phyloP scores from a whole-genome alignment of 2,797 vertebrate genomes.

The Epinephelus coioides region DNA sequence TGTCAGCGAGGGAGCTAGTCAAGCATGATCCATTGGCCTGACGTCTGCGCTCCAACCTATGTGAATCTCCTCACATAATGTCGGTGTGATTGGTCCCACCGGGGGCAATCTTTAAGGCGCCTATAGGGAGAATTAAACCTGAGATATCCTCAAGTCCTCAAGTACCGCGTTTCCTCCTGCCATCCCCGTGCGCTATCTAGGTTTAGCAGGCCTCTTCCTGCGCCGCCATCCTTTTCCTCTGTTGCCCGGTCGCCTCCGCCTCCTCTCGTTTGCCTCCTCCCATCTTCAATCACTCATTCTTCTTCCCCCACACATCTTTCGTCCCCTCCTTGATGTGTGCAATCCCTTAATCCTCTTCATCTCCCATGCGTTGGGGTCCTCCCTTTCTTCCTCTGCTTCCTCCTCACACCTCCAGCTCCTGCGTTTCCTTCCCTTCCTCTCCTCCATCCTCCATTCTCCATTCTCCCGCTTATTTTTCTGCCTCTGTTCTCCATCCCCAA shows the following conservation, averaged over 20 bases:
- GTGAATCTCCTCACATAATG: slow-evolving; percentile 51
- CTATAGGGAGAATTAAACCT: slow-evolving; percentile 65
- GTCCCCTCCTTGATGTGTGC: slow-evolving; percentile 76
- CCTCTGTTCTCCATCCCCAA: slow-evolving; percentile 1
- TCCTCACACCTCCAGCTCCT: slow-evolving; percentile 10
- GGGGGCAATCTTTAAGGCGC: slow-evolving; percentile 48
- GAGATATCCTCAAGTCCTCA: slow-evolving; percentile 62
- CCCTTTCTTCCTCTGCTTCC: slow-evolving; percentile 42
- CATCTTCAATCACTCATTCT: slow-evolving; percentile 76
- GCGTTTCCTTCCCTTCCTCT: background rate
- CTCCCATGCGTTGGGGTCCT: slow-evolving; percentile 56
- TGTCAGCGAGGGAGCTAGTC: slow-evolving; percentile 64
- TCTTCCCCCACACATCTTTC: slow-evolving; percentile 73
- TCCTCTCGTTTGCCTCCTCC: slow-evolving; percentile 57
- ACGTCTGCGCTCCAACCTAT: slow-evolving; percentile 43
- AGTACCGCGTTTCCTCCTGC: slow-evolving; percentile 37
- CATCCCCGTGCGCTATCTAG: slow-evolving; percentile 61
- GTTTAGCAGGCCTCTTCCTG: slow-evolving; percentile 65
- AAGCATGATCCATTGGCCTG: slow-evolving; percentile 63
- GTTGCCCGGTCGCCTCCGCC: slow-evolving; percentile 40
- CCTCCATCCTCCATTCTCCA: background rate
- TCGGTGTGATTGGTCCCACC: slow-evolving; percentile 61
- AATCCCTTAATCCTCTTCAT: slow-evolving; percentile 83
- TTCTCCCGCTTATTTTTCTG: slow-evolving; percentile 5
- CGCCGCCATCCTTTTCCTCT: slow-evolving; percentile 30